Conservation (phyloP, 2,113 vertebrate species). For the Epinephelus cyanopodus region DNA sequence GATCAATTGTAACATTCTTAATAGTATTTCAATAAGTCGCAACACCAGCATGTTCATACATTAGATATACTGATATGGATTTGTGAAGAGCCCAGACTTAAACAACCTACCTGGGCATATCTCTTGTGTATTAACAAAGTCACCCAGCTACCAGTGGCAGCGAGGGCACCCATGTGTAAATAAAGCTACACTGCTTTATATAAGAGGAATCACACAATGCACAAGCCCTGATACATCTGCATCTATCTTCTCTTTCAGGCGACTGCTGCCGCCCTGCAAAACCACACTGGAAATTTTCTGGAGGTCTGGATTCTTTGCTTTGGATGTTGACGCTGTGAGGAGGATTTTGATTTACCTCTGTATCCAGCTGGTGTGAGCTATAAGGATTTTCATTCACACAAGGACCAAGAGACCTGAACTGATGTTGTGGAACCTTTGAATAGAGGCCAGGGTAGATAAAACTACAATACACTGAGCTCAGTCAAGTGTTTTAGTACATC, state of each 20-base stretch:
- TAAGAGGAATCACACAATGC: not conserved
- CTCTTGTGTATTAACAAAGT: not conserved
- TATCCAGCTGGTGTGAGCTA: constrained; percentile 8
- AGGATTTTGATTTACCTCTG: constrained; percentile 22
- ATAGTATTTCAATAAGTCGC: not conserved
- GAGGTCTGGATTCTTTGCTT: constrained; percentile 38
- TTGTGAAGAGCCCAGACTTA: not conserved
- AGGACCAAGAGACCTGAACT: constrained; percentile 28
- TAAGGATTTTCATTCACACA: constrained; percentile 26
- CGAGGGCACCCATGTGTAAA: not conserved
- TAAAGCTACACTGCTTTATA: not conserved
- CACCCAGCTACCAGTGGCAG: not conserved
- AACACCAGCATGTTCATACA: not conserved
- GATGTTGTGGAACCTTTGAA: constrained; percentile 25
- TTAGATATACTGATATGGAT: not conserved
- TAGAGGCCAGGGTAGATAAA: constrained; percentile 9
- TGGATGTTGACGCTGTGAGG: constrained; percentile 36
- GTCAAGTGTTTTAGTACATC: constrained; percentile 5
- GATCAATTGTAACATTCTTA: not conserved
- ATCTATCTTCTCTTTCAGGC: constrained; percentile 69
- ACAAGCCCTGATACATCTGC: constrained; percentile 6
- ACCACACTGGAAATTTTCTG: constrained; percentile 15
- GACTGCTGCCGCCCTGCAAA: constrained; percentile 40
- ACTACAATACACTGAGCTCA: constrained; percentile 14
- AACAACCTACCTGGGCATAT: not conserved